Base-by-base conservation (phyloP, 2,888 invertebrate species). In the Epinotia nisella region DNA sequence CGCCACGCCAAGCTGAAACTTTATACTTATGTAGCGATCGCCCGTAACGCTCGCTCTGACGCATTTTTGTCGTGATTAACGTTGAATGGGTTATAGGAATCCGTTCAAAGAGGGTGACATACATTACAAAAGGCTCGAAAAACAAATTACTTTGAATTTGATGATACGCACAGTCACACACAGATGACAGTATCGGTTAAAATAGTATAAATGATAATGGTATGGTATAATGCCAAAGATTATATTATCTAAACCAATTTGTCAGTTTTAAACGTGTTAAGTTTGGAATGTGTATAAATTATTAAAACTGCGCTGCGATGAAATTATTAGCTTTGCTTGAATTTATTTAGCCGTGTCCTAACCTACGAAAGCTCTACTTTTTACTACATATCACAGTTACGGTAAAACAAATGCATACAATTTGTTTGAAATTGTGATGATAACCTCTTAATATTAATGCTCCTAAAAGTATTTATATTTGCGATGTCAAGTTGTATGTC, bases 331-430 rank as follows among this genome's bases (percentile, higher is more conserved):
- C 49, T 72, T 49, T 39, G 53, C 24, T 35, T 49, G 49, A 56
- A 51, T 56, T 62, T 55, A 29, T 51, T 61, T 64, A 59, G 73
- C 69, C 62, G 15, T 51, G 45, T 62, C 62, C 73, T 83, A 82
- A 75, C 75, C 85, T 88, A 86, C 78, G 76, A 83, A 87, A 84
- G 84, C 83, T 85, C 83, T 79, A 85, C 85, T 84, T 87, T 35
- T 87, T 88, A 87, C 79, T 82, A 82, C 80, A 86, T 92, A 93
- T 93, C 92, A 93, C 92, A 92, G 92, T 87, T 83, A 83, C 83
- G 83, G 87, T 90, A 90, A 89, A 90, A 83, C 77, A 91, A 93
- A 92, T 91, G 91, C 91, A 88, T 81, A 78, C 75, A 78, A 79
- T 78, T 75, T 76, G 17, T 60, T 56, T 58, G 35, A 62, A 68